A percentile compares a stretch with the other conserved stretches of the same genome.
Conservation (phyloP, 1,140 invertebrate species). For the Drosophila asahinai region DNA sequence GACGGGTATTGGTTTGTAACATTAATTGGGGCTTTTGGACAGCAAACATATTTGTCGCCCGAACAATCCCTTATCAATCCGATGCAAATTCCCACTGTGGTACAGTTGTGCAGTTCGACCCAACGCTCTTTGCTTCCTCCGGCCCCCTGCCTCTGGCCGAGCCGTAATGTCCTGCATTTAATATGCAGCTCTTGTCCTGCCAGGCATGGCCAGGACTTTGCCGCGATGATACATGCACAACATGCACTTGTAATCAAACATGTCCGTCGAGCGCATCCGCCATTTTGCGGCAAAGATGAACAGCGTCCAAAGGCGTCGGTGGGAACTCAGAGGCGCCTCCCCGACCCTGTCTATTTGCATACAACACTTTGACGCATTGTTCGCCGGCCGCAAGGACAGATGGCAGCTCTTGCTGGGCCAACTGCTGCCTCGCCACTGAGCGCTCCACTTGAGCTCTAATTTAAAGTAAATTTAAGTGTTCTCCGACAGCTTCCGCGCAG, state of each 20-base stretch:
- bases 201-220: constrained; percentile 9
- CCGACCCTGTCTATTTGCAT: constrained; percentile 8
- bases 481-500: neutral
- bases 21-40: too few relatives aligned
- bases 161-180: constrained; percentile 14
- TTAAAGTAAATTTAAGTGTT: constrained; percentile 18
- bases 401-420: constrained; percentile 3
- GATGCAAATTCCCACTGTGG: neutral
- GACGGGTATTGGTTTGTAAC: neutral
- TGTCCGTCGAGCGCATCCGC: constrained; percentile 14
- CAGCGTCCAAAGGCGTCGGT: neutral
- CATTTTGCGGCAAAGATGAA: constrained; percentile 14
- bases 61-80: neutral
- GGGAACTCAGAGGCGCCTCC: neutral
- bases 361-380: constrained; percentile 21
- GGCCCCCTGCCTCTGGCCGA: neutral
- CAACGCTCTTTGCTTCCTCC: neutral
- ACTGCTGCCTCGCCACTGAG: constrained; percentile 3
- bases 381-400: constrained; percentile 8
- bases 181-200: constrained; percentile 19
- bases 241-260: constrained; percentile 24
- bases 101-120: neutral
- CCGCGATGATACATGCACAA: constrained; percentile 23
- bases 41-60: neutral
- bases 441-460: constrained; percentile 12